phyloP scores from a whole-genome alignment of 2,888 invertebrate genomes.

The Automeris io region DNA sequence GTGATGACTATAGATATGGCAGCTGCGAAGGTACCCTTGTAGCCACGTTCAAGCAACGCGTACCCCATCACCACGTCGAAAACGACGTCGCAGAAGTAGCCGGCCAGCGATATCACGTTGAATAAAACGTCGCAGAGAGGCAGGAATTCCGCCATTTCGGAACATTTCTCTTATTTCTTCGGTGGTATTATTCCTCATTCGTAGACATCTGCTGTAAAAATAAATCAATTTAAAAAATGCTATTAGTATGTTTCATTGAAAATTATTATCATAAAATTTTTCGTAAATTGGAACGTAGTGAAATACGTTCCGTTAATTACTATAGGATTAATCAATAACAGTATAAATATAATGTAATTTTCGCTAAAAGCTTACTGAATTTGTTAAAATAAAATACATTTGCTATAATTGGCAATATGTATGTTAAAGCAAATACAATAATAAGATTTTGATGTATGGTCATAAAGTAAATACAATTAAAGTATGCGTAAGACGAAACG shows the following conservation, averaged over 20 bases:
- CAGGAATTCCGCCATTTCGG: constrained; percentile 86
- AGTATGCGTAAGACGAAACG: too few species aligned
- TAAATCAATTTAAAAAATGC: too few species aligned
- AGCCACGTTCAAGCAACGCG: constrained; percentile 84
- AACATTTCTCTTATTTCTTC: constrained; percentile 47
- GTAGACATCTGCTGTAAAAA: constrained; percentile 26
- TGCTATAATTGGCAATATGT: too few species aligned
- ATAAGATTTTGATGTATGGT: too few species aligned
- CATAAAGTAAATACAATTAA: too few species aligned
- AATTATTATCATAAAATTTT: background rate
- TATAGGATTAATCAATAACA: too few species aligned
- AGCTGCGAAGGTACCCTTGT: constrained; percentile 80
- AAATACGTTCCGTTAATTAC: background rate
- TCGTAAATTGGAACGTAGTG: constrained; percentile 16
- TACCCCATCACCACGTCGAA: constrained; percentile 92
- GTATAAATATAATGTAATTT: too few species aligned
- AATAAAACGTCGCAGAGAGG: constrained; percentile 94
- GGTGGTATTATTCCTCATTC: constrained; percentile 18
- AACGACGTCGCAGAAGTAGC: constrained; percentile 93
- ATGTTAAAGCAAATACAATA: too few species aligned
- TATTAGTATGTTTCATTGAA: too few species aligned
- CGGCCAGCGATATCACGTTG: constrained; percentile 92
- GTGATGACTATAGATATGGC: constrained; percentile 83
- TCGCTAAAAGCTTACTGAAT: too few species aligned
- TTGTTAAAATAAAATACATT: too few species aligned